Percentiles rank a stretch among this genome's conserved stretches.
These are phyloP conservation scores for Lampris incognitus DNA, from an alignment of 2,113 vertebrate genomes.

Conservation along the genomic window DNA sequence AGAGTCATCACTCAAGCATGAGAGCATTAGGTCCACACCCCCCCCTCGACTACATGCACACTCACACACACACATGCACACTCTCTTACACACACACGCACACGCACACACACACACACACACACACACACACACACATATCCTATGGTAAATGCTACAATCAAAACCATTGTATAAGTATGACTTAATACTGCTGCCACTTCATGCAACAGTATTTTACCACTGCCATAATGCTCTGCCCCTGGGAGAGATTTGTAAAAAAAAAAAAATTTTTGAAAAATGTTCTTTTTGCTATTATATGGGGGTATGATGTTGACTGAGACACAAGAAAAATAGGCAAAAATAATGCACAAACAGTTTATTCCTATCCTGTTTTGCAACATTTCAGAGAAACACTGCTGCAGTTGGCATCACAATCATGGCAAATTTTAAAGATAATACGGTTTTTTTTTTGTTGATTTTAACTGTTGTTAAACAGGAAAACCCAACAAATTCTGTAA, in stretches of 20 bases:
- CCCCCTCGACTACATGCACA: background rate
- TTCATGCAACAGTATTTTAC: background rate
- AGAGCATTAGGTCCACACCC: slow-evolving; percentile 13
- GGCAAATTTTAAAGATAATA: background rate
- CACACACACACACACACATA: background rate
- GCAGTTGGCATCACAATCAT: background rate
- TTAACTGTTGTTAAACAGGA: background rate
- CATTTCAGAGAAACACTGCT: background rate
- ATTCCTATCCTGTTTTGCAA: background rate
- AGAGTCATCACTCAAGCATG: slow-evolving; percentile 28
- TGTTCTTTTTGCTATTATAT: background rate
- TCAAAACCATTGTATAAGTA: background rate
- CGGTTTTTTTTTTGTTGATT: background rate
- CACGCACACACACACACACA: too few relatives aligned
- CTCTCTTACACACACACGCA: too few relatives aligned
- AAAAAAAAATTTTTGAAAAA: background rate
- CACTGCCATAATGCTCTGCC: background rate
- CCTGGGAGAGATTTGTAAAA: background rate
- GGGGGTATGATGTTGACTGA: background rate
- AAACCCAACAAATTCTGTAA: background rate
- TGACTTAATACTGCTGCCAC: background rate
- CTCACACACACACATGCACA: background rate
- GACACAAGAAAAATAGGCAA: too few relatives aligned
- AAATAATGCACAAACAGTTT: background rate
- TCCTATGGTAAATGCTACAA: slow-evolving; percentile 2